Evolutionary conservation across 2,113 vertebrate genomes (phyloP).

Genomic region (Zosterops borbonicus): DNA sequence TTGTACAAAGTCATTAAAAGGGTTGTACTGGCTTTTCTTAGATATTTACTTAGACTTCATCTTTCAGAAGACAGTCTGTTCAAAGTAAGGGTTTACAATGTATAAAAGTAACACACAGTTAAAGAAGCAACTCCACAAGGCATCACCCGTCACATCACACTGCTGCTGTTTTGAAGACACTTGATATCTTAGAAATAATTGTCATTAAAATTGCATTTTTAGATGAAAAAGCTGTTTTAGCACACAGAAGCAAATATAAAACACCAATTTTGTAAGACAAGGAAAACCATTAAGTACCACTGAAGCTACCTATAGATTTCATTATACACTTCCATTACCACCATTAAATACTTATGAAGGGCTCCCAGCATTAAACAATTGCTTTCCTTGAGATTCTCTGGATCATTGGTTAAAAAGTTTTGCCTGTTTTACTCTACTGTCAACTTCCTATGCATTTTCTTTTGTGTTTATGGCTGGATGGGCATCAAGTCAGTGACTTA

Average conservation of each 20-base stretch:
- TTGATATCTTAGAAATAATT: not conserved
- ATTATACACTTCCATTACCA: not conserved
- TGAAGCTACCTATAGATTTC: not conserved
- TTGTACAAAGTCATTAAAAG: not conserved
- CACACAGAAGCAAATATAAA: not conserved
- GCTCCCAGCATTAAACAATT: not conserved
- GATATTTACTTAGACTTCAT: not conserved
- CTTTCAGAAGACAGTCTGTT: not conserved
- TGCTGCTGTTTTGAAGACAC: not conserved
- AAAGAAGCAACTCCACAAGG: not conserved
- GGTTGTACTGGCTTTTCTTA: not conserved
- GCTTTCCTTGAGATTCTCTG: not conserved
- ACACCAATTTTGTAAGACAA: not conserved
- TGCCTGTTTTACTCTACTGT: not conserved
- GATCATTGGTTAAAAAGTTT: not conserved
- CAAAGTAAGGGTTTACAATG: not conserved
- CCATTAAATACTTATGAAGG: not conserved
- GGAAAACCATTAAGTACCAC: not conserved
- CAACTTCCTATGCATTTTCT: not conserved
- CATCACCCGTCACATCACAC: not conserved
- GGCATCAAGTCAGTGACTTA: not conserved
- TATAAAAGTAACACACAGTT: not conserved
- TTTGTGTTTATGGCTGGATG: not conserved
- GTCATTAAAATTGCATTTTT: not conserved
- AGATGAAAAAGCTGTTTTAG: not conserved